Conservation (phyloP, 64 coral and sea anemone genomes). For the Montipora foliosa region DNA sequence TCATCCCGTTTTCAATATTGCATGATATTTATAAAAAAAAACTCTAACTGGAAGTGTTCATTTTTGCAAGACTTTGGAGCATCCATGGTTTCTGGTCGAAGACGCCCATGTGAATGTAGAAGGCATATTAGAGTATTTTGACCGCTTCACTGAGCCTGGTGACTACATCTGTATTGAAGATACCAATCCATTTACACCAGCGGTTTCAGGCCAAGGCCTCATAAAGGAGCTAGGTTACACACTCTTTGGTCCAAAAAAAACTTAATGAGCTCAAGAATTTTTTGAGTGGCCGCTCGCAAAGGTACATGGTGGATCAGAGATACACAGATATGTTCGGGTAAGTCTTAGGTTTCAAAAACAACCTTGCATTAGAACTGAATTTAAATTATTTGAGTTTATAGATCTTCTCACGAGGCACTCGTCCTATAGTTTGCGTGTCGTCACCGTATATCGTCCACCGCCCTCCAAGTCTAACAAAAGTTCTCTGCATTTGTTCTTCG, state of each 20-base stretch:
- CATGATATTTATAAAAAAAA: no score
- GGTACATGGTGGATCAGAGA: slow-evolving; percentile 58
- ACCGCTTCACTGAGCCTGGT: slow-evolving; percentile 53
- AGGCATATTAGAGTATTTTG: slow-evolving; percentile 55
- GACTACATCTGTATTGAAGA: slow-evolving; percentile 76
- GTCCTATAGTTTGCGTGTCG: no score
- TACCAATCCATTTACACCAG: not conserved
- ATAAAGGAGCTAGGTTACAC: slow-evolving; percentile 12
- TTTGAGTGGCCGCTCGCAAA: slow-evolving; percentile 41
- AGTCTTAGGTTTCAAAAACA: not conserved
- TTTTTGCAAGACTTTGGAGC: slow-evolving; percentile 25
- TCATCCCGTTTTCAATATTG: no score
- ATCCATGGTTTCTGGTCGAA: slow-evolving; percentile 75
- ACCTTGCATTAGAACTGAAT: no score
- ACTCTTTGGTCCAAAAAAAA: not conserved
- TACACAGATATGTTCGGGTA: slow-evolving; percentile 83
- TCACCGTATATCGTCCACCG: no score
- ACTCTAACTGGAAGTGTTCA: not conserved
- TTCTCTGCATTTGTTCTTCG: no score
- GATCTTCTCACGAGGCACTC: no score
- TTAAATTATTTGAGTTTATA: no score
- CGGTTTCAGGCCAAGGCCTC: slow-evolving; percentile 40
- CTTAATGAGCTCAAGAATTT: slow-evolving; percentile 26
- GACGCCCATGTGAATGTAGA: slow-evolving; percentile 69
- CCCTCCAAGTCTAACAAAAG: no score